Evolutionary conservation across 2,797 vertebrate species (phyloP).

Genomic region (Falco peregrinus): DNA sequence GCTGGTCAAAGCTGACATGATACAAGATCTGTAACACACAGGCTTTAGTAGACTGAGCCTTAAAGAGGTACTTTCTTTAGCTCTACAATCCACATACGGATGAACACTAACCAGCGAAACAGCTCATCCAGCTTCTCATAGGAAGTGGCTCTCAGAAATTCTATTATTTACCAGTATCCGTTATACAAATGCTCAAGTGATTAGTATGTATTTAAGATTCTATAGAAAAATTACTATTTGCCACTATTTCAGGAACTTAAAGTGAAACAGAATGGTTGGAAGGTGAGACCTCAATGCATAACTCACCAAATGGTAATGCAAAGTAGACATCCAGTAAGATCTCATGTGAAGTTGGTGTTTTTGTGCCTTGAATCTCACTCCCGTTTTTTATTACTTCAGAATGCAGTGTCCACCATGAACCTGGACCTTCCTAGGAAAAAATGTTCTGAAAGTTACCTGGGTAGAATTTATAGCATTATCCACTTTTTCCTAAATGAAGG

Average conservation of each 20-base stretch:
- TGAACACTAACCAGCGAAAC: neutral
- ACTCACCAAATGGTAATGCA: conserved; percentile 69
- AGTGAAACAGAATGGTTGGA: neutral
- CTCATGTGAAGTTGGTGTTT: conserved; percentile 61
- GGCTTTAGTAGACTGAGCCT: neutral
- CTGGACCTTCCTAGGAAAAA: conserved; percentile 69
- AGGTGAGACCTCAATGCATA: neutral
- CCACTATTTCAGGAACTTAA: neutral
- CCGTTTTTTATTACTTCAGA: conserved; percentile 63
- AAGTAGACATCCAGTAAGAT: conserved; percentile 72
- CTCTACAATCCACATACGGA: neutral
- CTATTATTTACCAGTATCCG: neutral
- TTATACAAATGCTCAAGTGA: neutral
- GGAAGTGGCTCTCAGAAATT: neutral
- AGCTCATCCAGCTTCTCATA: neutral
- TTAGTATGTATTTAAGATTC: neutral
- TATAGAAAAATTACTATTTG: neutral
- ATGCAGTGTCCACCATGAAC: conserved; percentile 70
- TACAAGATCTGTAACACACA: neutral
- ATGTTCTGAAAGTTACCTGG: neutral
- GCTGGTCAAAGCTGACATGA: neutral
- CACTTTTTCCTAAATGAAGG: neutral
- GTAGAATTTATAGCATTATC: neutral
- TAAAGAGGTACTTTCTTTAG: neutral
- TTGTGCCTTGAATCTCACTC: conserved; percentile 64